Percentiles rank a stretch among this genome's conserved stretches.
Conservation (phyloP, 2,113 vertebrate species). For the Aphyosemion australe region DNA sequence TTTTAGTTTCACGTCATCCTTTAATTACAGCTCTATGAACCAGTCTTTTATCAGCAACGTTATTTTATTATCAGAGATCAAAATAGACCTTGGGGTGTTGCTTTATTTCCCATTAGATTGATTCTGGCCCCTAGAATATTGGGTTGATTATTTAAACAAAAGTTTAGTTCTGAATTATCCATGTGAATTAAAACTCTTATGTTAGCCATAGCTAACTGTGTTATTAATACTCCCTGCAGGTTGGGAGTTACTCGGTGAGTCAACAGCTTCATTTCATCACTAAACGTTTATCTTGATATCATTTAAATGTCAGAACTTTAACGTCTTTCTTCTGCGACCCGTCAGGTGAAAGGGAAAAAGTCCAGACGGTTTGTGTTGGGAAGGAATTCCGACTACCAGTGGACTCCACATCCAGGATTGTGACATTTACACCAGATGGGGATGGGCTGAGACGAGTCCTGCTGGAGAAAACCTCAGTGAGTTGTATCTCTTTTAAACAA, state of each 20-base stretch:
- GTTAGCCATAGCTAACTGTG: too few species aligned
- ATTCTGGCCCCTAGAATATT: too few species aligned
- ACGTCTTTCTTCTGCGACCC: background rate
- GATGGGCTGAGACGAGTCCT: slow-evolving; percentile 53
- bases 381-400: slow-evolving; percentile 71
- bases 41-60: too few species aligned
- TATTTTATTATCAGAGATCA: too few species aligned
- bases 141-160: too few species aligned
- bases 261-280: background rate
- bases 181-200: too few species aligned
- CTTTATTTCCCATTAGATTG: too few species aligned
- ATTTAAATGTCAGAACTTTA: background rate
- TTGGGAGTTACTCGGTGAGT: slow-evolving; percentile 56
- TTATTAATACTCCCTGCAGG: slow-evolving; percentile 29
- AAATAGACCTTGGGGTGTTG: too few species aligned
- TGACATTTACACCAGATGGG: slow-evolving; percentile 62
- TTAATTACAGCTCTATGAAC: background rate
- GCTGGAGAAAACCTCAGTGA: slow-evolving; percentile 68
- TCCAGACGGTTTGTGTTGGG: slow-evolving; percentile 63
- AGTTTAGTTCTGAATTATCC: too few species aligned
- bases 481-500: slow-evolving; percentile 10
- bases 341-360: slow-evolving; percentile 66
- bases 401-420: slow-evolving; percentile 65
- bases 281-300: background rate
- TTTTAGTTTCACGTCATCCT: too few species aligned